Base-by-base conservation (phyloP, 2,888 invertebrate genomes). In the Apomyelois bistriatella region DNA sequence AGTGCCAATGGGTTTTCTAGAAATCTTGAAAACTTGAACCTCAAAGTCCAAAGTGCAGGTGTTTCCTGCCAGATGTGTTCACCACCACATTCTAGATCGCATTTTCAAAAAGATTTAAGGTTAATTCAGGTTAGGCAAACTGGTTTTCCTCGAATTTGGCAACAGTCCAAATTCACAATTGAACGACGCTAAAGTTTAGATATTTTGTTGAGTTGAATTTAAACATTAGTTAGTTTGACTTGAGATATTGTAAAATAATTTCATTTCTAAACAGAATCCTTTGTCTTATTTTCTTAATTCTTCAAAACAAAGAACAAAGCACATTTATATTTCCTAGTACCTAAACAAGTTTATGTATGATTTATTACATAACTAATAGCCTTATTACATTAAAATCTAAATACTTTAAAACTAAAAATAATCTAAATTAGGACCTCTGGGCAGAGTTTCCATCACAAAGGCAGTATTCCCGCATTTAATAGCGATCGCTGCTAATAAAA, bases 81-180 rank as follows among this genome's bases (percentile, higher is more conserved):
- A 13, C 30, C 43, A 7, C 37, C 41, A 28, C 9, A n/a, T 17
- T 16, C 28, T n/a, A n/a, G n/a, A n/a, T 13, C 28, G 32, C 15
- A 46, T 46, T 46, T 46, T 16, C 32, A 46, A 46, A 46, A 46
- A 46, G 32, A 43, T 43, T 43, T 15, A 32, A 46, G 32, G 46
- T 46, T 46, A 32, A 46, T 46, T 46, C 35, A 32, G 46, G 46
- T 46, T 16, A 46, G 28, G 28, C 6, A 13, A 38, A 12, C 7
- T 16, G n/a, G 6, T 51, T 46, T 43, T 43, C 9, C 28, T 15
- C 28, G 32, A 32, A 32, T 15, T 16, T 46, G 46, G 46, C 46
- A 15, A 9, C 15, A 10, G 1, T 3, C 46, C 46, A 32, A 46
- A 46, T 46, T 46, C 46, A 5, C 32, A 46, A 46, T 46, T 46